phyloP scores from a whole-genome alignment of 2,888 invertebrate species.

The Augochlorella aurata region DNA sequence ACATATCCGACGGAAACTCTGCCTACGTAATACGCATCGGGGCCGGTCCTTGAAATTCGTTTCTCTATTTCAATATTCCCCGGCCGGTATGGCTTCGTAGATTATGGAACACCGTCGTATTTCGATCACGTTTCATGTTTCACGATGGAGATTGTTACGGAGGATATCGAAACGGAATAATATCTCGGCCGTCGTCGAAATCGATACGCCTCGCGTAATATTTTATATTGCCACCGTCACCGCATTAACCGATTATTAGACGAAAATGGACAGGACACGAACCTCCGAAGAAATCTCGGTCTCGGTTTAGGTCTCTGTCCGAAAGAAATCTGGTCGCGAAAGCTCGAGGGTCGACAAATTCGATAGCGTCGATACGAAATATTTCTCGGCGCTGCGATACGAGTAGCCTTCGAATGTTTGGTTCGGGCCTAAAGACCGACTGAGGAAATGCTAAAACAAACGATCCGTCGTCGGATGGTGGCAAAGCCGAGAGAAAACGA shows the following conservation, averaged over 20 bases:
- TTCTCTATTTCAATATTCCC: background rate
- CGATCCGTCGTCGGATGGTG: no score
- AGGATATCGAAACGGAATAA: slow-evolving; percentile 14
- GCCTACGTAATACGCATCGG: background rate
- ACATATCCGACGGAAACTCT: background rate
- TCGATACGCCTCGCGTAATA: background rate
- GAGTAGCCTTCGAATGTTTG: no score
- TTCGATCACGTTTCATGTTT: slow-evolving; percentile 8
- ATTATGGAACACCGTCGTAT: slow-evolving; percentile 14
- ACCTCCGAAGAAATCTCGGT: background rate
- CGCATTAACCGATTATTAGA: background rate
- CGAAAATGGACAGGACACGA: background rate
- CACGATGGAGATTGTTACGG: slow-evolving; percentile 6
- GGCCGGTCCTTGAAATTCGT: background rate
- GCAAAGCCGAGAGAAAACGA: background rate
- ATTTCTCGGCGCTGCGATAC: no score
- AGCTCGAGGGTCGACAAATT: no score
- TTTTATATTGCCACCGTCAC: background rate
- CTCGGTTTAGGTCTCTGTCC: no score
- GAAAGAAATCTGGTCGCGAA: no score
- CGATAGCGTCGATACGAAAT: no score
- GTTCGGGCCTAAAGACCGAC: no score
- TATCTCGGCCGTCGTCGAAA: background rate
- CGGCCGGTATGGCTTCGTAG: background rate
- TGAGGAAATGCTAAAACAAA: no score